Conservation (phyloP, 2,113 vertebrate species). For the Urocitellus parryii region DNA sequence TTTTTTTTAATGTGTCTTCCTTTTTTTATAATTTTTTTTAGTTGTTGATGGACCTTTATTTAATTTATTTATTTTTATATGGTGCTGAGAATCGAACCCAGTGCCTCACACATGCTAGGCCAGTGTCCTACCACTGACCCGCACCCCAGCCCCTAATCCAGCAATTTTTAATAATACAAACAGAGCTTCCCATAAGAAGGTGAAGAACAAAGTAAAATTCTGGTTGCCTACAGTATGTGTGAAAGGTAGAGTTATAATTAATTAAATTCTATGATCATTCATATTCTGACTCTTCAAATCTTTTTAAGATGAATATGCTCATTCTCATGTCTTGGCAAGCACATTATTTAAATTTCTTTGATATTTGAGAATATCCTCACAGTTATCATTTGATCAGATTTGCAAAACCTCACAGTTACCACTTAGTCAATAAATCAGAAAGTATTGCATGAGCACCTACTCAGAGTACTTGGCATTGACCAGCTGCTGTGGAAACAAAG, state of each 20-base stretch:
- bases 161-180: background rate
- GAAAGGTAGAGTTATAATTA: background rate
- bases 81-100: too few species aligned
- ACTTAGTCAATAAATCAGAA: slow-evolving; percentile 9
- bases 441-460: background rate
- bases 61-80: too few species aligned
- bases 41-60: too few species aligned
- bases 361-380: background rate
- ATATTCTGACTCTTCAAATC: background rate
- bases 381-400: background rate
- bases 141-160: background rate
- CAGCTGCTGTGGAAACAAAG: background rate
- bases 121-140: too few species aligned
- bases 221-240: background rate
- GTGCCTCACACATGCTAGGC: too few species aligned
- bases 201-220: background rate
- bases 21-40: too few species aligned
- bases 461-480: background rate
- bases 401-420: background rate
- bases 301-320: background rate
- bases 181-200: background rate
- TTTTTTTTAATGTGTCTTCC: background rate
- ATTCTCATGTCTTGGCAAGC: background rate
- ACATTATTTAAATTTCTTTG: background rate
- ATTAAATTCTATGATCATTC: slow-evolving; percentile 5